Base-by-base conservation (phyloP, 1,140 invertebrate species). In the Harlomillsia oculata region DNA sequence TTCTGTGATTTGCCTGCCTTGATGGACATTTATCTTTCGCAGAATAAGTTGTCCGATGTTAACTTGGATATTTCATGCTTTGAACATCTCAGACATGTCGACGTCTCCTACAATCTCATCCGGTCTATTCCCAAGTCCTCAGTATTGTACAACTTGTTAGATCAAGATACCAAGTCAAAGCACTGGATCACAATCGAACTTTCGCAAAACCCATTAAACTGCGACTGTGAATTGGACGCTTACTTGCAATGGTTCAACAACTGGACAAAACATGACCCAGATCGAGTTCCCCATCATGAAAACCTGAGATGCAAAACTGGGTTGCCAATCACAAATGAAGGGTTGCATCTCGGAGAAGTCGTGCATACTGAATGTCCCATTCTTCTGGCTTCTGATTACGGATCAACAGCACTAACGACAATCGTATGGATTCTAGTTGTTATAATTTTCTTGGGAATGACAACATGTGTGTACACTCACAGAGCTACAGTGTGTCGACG, bases 1-100 rank as follows among this genome's bases (percentile, higher is more conserved):
- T 87, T 87, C 66, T 87, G 85, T 62, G 78, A 82, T 56, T 69
- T 87, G 20, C 79, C 80, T 0, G 76, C 73, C 52, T 67, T 88
- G 5, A 71, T 78, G 43, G 80, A 87, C 62, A 68, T 88, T 0
- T 78, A 87, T 69, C 69, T 88, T 21, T 82, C 80, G 30, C 76
- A 85, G 53, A 86, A 86, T 65, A 67, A 68, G 26, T 50, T 71
- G 23, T 76, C 75, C 20, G 69, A 87, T 1, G 76, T 83, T 56
- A 83, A 61, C 16, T 50, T 87, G 55, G 78, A 85, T 56, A 70
- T 86, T 9, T 71, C 74, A 0, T 87, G 84, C 67, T 68, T 87
- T 14, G 75, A 75, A 25, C 77, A 82, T 59, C 67, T 88, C 23
- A 68, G 79, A 39, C 83, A 82, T 66, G 69, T 87, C 20, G 85